phyloP scores from a whole-genome alignment of 1,140 invertebrate species.

The Magallana gigas region DNA sequence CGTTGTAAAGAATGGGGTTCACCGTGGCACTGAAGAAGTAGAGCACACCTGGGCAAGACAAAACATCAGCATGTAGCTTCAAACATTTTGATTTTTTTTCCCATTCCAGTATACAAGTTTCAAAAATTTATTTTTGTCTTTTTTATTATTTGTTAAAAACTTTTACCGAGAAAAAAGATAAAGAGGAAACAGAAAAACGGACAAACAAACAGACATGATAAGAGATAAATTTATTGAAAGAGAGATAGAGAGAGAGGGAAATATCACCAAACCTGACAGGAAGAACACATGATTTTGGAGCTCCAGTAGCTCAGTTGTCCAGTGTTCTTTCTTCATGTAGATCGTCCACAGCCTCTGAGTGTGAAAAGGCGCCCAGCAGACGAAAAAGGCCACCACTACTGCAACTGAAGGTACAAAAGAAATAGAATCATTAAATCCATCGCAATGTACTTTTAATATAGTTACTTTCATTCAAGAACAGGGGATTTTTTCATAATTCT shows the following conservation, averaged over 20 bases:
- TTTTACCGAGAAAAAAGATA: no score
- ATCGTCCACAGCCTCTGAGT: constrained; percentile 90
- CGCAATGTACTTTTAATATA: no score
- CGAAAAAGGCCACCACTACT: constrained; percentile 94
- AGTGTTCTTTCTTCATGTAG: constrained; percentile 80
- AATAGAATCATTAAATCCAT: not conserved
- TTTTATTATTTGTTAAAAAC: no score
- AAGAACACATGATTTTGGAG: constrained; percentile 70
- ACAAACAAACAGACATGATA: no score
- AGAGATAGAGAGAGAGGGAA: not conserved
- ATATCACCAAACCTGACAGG: constrained; percentile 65
- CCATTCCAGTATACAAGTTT: no score
- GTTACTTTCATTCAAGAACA: no score
- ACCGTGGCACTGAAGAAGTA: constrained; percentile 83
- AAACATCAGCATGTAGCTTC: no score
- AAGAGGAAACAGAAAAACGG: no score
- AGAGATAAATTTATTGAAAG: no score
- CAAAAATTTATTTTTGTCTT: no score
- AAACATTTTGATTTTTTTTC: no score
- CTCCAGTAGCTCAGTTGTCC: constrained; percentile 60
- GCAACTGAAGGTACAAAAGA: constrained; percentile 81
- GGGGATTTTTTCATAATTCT: no score
- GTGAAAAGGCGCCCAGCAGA: constrained; percentile 96
- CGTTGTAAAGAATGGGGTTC: constrained; percentile 83
- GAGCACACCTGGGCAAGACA: constrained; percentile 58